Conservation (phyloP, 2,113 vertebrate species). For the Camelus bactrianus region DNA sequence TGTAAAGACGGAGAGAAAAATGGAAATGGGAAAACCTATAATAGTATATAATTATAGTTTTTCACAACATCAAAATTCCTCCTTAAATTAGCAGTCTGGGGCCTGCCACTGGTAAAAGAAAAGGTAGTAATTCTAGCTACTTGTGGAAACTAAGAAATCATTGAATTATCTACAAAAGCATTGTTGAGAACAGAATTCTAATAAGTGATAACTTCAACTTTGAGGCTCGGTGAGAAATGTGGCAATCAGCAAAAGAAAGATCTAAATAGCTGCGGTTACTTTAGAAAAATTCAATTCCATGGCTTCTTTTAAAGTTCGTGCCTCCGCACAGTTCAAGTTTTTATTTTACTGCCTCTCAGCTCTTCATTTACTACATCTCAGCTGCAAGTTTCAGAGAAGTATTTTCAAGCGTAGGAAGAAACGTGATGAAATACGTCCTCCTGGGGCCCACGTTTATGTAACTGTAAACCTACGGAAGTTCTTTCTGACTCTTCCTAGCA, state of each 20-base stretch:
- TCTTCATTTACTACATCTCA: not conserved
- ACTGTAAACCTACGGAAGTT: not conserved
- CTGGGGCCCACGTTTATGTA: not conserved
- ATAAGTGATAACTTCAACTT: not conserved
- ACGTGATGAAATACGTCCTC: not conserved
- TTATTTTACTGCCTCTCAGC: not conserved
- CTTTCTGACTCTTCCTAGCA: not conserved
- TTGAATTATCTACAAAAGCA: not conserved
- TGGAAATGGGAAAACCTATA: not conserved
- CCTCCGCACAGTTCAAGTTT: not conserved
- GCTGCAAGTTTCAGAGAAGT: not conserved
- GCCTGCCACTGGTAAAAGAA: not conserved
- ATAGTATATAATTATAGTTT: fast-evolving
- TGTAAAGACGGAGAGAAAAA: not conserved
- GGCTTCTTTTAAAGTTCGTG: not conserved
- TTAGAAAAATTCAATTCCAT: not conserved
- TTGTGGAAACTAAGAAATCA: not conserved
- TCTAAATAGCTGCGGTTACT: not conserved
- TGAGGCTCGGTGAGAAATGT: not conserved
- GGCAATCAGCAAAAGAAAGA: not conserved
- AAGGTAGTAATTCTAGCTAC: not conserved
- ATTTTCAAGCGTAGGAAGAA: not conserved
- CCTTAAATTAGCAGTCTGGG: not conserved
- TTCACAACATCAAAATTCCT: not conserved
- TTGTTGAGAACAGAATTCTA: not conserved